Evolutionary conservation across 2,888 invertebrate genomes (phyloP), one percentile per base, ranked within the genome.

Genomic region (Mantis religiosa): DNA sequence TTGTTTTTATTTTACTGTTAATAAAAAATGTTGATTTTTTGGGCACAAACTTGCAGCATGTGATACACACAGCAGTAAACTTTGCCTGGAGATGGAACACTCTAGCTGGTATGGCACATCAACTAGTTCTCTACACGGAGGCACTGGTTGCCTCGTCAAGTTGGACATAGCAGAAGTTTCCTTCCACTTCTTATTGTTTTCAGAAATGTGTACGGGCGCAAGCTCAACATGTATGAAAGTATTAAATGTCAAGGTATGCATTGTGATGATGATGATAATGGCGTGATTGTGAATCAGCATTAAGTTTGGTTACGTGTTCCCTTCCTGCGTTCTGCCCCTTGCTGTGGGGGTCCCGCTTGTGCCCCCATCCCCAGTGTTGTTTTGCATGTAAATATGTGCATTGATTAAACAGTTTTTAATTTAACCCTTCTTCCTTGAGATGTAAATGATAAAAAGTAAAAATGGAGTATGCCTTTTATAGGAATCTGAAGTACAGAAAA

Each of bases 401-500:
- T 89, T 88, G 87, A 87, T 89, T 85, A 87, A 89, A 85, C 30
- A 88, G 82, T 71, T 89, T 89, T 87, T 89, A 85, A 89, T 90
- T 89, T 85, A 87, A 15, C 86, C 86, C 86, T 86, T n/a, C n/a
- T n/a, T 86, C 28, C 82, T 34, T 25, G 34, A 87, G 30, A 82
- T 82, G 82, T 81, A 28, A 86, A 82, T 71, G 54, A 82, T 82
- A 87, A 87, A 41, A 71, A 87, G 86, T 82, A 71, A 84, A 88
- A 88, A 88, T 85, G 88, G 71, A 87, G 88, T 90, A 90, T 90
- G 89, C 89, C 90, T 90, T 90, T 89, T 89, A 90, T 90, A 90
- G 90, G 87, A 90, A 90, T 84, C 89, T 90, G 89, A 89, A 89
- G 88, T 90, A 89, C 89, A 88, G 87, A 87, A 27, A 88, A 30